phyloP scores from a whole-genome alignment of 2,888 invertebrate genomes.

The Ephialtes manifestator region DNA sequence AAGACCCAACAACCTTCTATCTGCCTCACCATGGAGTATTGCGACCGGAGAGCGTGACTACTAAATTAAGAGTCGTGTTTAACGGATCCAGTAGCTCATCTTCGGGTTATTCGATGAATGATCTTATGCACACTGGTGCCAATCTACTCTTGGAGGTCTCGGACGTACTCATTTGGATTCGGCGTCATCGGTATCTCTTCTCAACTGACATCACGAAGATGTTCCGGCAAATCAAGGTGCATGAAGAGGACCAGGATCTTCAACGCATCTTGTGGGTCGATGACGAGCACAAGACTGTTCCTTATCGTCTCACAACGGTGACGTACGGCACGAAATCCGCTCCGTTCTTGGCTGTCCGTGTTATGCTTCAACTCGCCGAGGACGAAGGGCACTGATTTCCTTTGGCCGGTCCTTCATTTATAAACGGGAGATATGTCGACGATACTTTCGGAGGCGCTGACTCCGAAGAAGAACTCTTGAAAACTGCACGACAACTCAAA shows the following conservation, averaged over 20 bases:
- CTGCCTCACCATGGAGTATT: too few relatives aligned
- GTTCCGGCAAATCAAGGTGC: conserved; percentile 10
- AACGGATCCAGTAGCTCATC: too few relatives aligned
- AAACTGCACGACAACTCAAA: conserved; percentile 40
- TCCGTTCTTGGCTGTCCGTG: conserved; percentile 48
- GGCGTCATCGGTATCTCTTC: too few relatives aligned
- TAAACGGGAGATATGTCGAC: conserved; percentile 49
- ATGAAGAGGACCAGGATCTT: conserved; percentile 67
- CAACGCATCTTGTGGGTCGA: conserved; percentile 80
- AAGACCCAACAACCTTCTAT: too few relatives aligned
- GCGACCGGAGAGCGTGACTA: too few relatives aligned
- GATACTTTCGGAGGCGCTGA: conserved; percentile 62
- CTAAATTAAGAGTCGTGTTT: too few relatives aligned
- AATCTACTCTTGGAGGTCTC: too few relatives aligned
- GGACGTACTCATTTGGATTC: too few relatives aligned
- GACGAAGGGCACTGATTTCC: conserved; percentile 56
- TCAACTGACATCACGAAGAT: too few relatives aligned
- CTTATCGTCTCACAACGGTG: conserved; percentile 36
- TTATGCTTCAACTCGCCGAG: conserved; percentile 27
- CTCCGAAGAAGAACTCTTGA: conserved; percentile 20
- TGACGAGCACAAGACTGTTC: not conserved
- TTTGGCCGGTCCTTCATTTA: conserved; percentile 26
- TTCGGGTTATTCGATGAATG: too few relatives aligned
- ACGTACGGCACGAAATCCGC: conserved; percentile 53
- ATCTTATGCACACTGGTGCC: too few relatives aligned